These are phyloP conservation scores for Gari tellinella DNA, from an alignment of 2,888 invertebrate genomes.

Conservation along the genomic window DNA sequence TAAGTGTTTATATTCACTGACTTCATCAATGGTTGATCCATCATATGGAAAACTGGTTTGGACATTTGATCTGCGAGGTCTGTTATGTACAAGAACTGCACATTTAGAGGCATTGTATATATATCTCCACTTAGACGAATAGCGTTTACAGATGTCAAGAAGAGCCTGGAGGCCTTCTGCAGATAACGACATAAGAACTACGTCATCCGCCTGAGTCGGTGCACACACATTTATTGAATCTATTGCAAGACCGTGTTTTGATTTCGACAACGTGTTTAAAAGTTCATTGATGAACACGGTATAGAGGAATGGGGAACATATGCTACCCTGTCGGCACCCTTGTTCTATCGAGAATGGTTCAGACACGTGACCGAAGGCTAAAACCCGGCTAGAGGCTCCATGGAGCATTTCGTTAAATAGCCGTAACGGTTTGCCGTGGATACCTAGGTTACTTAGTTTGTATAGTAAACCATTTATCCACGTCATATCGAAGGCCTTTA, in stretches of 20 bases:
- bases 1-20: slow-evolving; percentile 4
- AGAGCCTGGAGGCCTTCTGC: slow-evolving; percentile 9
- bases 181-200: slow-evolving; percentile 10
- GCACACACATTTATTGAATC: slow-evolving; percentile 1
- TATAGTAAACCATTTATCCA: slow-evolving; percentile 19
- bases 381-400: background rate
- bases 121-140: slow-evolving; percentile 5
- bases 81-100: background rate
- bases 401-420: background rate
- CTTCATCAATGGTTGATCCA: background rate
- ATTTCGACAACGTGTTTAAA: slow-evolving; percentile 1
- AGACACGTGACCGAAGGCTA: background rate
- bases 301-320: slow-evolving; percentile 16
- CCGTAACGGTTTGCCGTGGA: slow-evolving; percentile 2
- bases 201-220: slow-evolving; percentile 29
- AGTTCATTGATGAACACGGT: slow-evolving; percentile 18
- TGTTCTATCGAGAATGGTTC: background rate
- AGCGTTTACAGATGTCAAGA: slow-evolving; percentile 2
- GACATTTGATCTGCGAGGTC: background rate
- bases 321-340: slow-evolving; percentile 21
- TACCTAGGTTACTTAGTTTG: slow-evolving; percentile 8
- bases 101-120: slow-evolving; percentile 10
- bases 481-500: slow-evolving; percentile 12
- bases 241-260: slow-evolving; percentile 7
- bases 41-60: background rate